Evolutionary conservation across 2,113 vertebrate genomes (phyloP).

Genomic region (Actenoides lindsayi): DNA sequence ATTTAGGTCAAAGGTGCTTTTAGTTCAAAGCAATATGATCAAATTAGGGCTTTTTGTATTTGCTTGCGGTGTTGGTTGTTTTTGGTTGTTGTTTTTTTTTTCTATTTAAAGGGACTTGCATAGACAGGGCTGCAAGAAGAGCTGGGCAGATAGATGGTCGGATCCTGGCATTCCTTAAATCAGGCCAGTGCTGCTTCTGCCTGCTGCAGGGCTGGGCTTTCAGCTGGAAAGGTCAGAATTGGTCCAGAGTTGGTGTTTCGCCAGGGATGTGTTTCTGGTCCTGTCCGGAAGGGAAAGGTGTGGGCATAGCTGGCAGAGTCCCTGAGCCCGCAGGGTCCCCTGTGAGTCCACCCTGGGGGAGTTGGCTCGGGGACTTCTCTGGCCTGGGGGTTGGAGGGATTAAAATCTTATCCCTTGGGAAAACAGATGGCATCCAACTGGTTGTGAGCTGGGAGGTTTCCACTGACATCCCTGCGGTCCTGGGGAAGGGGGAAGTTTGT

Average conservation of each 20-base stretch:
- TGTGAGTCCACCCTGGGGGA: fast-evolving
- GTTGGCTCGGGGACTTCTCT: neutral
- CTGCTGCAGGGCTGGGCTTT: neutral
- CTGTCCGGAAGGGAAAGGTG: neutral
- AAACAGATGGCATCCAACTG: neutral
- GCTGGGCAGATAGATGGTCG: neutral
- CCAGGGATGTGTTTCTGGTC: neutral
- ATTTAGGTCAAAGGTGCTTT: conserved; percentile 63
- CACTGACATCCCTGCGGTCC: fast-evolving
- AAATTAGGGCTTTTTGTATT: conserved; percentile 32
- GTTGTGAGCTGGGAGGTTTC: neutral
- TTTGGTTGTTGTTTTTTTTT: neutral
- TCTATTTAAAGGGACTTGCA: neutral
- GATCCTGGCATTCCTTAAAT: neutral
- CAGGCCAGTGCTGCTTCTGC: neutral
- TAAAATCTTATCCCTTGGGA: neutral
- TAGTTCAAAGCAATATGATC: conserved; percentile 20
- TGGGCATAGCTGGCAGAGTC: neutral
- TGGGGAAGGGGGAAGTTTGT: neutral
- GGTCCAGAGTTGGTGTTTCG: neutral
- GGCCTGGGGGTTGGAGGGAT: neutral
- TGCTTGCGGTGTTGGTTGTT: neutral
- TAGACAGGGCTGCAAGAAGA: neutral
- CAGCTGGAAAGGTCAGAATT: neutral
- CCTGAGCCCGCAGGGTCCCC: fast-evolving